phyloP scores from a whole-genome alignment of 2,113 vertebrate species.

The Pseudorhombus dupliciocellatus region DNA sequence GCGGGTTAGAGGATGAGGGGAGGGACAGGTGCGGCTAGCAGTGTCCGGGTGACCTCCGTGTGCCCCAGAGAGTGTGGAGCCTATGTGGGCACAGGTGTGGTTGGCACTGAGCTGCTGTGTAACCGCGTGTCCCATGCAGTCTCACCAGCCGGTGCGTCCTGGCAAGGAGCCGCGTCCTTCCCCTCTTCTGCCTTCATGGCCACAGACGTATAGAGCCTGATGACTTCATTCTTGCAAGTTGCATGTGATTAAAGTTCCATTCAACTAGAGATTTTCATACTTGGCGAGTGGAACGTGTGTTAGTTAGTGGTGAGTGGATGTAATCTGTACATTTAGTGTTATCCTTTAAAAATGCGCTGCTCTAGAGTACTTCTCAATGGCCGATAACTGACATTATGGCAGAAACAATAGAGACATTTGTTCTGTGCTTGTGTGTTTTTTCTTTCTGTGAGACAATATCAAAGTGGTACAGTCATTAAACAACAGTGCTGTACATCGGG shows the following conservation, averaged over 20 bases:
- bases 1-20: conserved; percentile 40
- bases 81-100: conserved; percentile 70
- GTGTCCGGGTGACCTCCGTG: conserved; percentile 62
- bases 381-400: conserved; percentile 34
- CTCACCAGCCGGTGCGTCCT: conserved; percentile 72
- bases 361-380: background rate
- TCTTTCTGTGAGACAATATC: conserved; percentile 53
- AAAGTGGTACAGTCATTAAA: conserved; percentile 70
- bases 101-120: conserved; percentile 66
- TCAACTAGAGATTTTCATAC: background rate
- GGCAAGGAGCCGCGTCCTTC: conserved; percentile 75
- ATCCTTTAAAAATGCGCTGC: background rate
- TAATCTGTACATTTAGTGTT: background rate
- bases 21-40: conserved; percentile 58
- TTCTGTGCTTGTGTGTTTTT: conserved; percentile 39
- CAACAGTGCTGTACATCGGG: conserved; percentile 64
- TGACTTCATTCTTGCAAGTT: conserved; percentile 56
- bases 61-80: conserved; percentile 57
- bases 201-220: conserved; percentile 48
- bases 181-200: conserved; percentile 60
- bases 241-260: conserved; percentile 31
- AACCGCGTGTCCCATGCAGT: conserved; percentile 63
- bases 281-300: background rate
- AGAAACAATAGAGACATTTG: conserved; percentile 38
- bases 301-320: background rate